These are phyloP conservation scores for Pygoscelis antarcticus DNA, from an alignment of 2,113 vertebrate genomes.

Conservation along the genomic window DNA sequence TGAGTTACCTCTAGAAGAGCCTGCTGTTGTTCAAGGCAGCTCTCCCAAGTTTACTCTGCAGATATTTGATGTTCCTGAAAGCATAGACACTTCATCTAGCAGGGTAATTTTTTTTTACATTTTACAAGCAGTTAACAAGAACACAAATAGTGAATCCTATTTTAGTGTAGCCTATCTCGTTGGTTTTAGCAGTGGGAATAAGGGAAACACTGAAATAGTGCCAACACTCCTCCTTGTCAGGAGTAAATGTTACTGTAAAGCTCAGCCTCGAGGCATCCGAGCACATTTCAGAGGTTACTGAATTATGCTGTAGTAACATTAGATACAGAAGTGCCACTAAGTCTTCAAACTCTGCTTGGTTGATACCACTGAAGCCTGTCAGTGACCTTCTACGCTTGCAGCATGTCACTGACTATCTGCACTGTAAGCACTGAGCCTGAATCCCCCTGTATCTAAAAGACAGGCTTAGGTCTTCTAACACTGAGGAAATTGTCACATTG, in stretches of 20 bases:
- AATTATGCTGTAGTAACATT: not conserved
- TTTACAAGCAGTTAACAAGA: conserved; percentile 12
- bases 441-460: not conserved
- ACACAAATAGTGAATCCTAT: not conserved
- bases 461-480: not conserved
- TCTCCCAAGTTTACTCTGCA: not conserved
- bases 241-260: not conserved
- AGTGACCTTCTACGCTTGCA: not conserved
- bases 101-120: not conserved
- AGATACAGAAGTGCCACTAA: not conserved
- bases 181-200: conserved; percentile 10
- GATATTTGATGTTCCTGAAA: not conserved
- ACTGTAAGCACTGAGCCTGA: not conserved
- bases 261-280: not conserved
- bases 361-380: not conserved
- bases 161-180: not conserved
- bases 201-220: not conserved
- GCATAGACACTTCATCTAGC: not conserved
- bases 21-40: not conserved
- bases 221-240: not conserved
- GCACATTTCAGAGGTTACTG: not conserved
- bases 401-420: not conserved
- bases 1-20: not conserved
- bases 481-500: not conserved
- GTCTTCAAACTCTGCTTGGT: not conserved